Evolutionary conservation across 23 tunicate species (phyloP).

Genomic region (Halocynthia roretzi): DNA sequence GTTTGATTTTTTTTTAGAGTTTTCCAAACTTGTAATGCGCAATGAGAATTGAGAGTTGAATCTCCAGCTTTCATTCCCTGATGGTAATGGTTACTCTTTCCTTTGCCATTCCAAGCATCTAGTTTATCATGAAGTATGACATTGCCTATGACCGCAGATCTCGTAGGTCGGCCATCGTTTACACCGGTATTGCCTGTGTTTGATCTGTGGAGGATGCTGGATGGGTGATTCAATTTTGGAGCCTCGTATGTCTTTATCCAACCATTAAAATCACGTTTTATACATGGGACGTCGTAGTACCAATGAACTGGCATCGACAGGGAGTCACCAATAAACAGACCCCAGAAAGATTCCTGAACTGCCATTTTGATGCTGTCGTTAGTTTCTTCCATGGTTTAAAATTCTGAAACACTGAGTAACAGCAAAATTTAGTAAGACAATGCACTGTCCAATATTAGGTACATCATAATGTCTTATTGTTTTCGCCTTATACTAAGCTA

Average conservation of each 20-base stretch:
- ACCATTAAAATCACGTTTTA: conserved; percentile 42
- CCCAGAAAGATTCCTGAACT: not conserved
- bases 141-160: conserved; percentile 35
- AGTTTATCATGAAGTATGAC: conserved; percentile 63
- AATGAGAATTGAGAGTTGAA: conserved; percentile 63
- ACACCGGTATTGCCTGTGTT: conserved; percentile 29
- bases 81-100: conserved; percentile 38
- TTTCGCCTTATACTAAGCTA: too few relatives aligned
- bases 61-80: conserved; percentile 70
- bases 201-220: conserved; percentile 36
- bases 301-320: conserved; percentile 75
- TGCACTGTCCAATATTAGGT: too few relatives aligned
- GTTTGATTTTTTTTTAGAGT: conserved; percentile 20
- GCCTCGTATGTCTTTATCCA: conserved; percentile 55
- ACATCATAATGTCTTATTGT: too few relatives aligned
- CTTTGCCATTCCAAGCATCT: conserved; percentile 45
- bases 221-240: conserved; percentile 46
- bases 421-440: too few relatives aligned
- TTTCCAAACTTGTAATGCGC: conserved; percentile 39
- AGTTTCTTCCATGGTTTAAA: too few relatives aligned
- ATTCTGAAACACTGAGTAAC: too few relatives aligned
- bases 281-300: conserved; percentile 62
- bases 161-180: too few relatives aligned
- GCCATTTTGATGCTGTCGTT: too few relatives aligned
- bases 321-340: conserved; percentile 56